Evolutionary conservation across 2,797 vertebrate genomes (phyloP).

Genomic region (Enteromius viviparus): DNA sequence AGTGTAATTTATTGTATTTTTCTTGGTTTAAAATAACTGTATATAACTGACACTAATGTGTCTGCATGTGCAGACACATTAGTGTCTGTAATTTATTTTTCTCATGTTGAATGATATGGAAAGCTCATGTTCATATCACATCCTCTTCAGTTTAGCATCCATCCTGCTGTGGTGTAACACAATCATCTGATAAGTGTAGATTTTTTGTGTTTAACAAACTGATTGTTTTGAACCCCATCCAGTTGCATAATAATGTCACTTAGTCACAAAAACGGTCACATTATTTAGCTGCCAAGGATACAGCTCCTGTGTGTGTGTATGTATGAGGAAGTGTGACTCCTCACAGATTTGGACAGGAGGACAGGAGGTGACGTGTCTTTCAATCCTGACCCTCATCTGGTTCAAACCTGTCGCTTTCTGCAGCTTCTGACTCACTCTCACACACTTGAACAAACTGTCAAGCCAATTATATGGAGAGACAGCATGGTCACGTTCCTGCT

Average conservation of each 20-base stretch:
- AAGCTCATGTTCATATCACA: not conserved
- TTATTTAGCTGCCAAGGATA: constrained; percentile 47
- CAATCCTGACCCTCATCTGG: constrained; percentile 18
- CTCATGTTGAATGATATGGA: not conserved
- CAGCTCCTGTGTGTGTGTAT: constrained; percentile 29
- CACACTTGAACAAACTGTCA: constrained; percentile 4
- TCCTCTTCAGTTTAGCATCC: not conserved
- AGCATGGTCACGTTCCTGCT: not conserved
- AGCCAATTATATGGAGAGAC: not conserved
- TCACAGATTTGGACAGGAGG: constrained; percentile 33
- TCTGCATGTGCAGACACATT: too few relatives aligned
- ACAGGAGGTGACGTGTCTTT: constrained; percentile 32
- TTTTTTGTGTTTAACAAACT: constrained; percentile 22
- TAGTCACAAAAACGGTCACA: constrained; percentile 56
- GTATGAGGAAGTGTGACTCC: constrained; percentile 21
- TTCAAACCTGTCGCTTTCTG: constrained; percentile 16
- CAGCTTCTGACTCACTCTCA: not conserved
- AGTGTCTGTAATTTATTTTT: too few relatives aligned
- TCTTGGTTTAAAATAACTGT: not conserved
- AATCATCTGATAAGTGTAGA: not conserved
- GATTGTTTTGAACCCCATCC: constrained; percentile 35
- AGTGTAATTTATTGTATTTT: not conserved
- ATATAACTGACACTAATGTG: too few relatives aligned
- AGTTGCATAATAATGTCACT: constrained; percentile 60
- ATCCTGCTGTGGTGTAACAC: constrained; percentile 7